Conservation (phyloP, 2,797 vertebrate species). For the Dendrocincla tyrannina region DNA sequence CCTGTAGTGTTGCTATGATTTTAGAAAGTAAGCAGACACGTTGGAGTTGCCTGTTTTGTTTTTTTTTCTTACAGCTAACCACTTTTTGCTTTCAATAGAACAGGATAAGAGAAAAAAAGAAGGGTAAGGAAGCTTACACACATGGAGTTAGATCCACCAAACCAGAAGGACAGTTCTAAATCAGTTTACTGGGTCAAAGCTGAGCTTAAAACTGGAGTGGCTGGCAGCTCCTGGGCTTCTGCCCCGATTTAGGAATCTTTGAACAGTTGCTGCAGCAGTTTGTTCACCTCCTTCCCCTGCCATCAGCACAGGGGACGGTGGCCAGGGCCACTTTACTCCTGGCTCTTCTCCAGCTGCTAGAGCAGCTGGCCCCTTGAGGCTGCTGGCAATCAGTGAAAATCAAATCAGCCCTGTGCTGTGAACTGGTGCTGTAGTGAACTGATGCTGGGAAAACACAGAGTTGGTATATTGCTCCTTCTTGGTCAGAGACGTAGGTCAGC, state of each 20-base stretch:
- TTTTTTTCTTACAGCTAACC: background rate
- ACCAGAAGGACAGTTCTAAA: background rate
- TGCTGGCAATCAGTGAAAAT: slow-evolving; percentile 40
- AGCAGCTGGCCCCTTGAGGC: slow-evolving; percentile 12
- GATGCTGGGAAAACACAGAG: slow-evolving; percentile 22
- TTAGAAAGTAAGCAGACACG: background rate
- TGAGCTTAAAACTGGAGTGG: background rate
- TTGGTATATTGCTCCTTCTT: background rate
- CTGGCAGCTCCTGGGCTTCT: background rate
- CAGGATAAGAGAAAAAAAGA: background rate
- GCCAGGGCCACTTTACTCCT: slow-evolving; percentile 41
- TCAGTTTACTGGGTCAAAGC: background rate
- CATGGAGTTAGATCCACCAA: background rate
- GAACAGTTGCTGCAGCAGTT: background rate
- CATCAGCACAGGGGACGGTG: background rate
- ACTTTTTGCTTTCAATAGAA: background rate
- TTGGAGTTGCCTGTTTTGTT: accelerated
- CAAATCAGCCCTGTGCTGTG: slow-evolving; percentile 21
- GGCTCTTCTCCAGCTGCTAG: slow-evolving; percentile 24
- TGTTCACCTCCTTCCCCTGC: background rate
- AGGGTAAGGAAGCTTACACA: background rate
- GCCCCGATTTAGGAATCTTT: background rate
- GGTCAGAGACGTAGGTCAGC: background rate
- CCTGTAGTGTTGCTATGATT: background rate
- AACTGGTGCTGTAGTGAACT: slow-evolving; percentile 4